phyloP scores from a whole-genome alignment of 2,888 invertebrate species.

The Crossocerus cetratus region DNA sequence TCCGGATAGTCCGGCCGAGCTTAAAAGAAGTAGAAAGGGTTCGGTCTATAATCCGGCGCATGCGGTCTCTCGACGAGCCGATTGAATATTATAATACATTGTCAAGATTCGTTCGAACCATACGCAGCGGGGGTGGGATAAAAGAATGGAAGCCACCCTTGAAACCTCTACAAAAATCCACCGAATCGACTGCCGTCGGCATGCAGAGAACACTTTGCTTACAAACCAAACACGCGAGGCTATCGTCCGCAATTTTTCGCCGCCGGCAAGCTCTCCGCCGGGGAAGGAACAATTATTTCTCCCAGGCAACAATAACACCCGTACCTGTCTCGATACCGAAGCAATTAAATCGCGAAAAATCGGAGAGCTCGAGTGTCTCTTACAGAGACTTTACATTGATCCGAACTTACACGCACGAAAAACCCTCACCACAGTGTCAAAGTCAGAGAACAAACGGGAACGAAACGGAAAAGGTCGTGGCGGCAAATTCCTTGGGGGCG shows the following conservation, averaged over 20 bases:
- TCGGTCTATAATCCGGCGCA: conserved; percentile 5
- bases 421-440: neutral
- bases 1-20: too few species aligned
- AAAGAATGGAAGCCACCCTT: too few species aligned
- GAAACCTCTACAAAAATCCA: too few species aligned
- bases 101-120: neutral
- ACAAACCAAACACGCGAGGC: conserved; percentile 49
- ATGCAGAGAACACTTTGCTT: conserved; percentile 44
- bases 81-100: neutral
- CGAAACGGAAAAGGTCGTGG: neutral
- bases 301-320: conserved; percentile 57
- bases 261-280: conserved; percentile 19
- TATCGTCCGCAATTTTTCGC: conserved; percentile 33
- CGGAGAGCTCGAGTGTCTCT: conserved; percentile 56
- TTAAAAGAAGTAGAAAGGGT: conserved; percentile 2
- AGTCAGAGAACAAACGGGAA: neutral
- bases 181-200: too few species aligned
- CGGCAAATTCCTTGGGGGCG: too few species aligned
- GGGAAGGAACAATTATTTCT: conserved; percentile 55
- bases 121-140: too few species aligned
- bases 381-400: conserved; percentile 40
- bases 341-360: conserved; percentile 54
- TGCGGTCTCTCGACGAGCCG: neutral
- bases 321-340: conserved; percentile 55
- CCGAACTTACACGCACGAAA: neutral